Evolutionary conservation across 2,113 vertebrate genomes (phyloP).

Genomic region (Eulemur rufifrons): DNA sequence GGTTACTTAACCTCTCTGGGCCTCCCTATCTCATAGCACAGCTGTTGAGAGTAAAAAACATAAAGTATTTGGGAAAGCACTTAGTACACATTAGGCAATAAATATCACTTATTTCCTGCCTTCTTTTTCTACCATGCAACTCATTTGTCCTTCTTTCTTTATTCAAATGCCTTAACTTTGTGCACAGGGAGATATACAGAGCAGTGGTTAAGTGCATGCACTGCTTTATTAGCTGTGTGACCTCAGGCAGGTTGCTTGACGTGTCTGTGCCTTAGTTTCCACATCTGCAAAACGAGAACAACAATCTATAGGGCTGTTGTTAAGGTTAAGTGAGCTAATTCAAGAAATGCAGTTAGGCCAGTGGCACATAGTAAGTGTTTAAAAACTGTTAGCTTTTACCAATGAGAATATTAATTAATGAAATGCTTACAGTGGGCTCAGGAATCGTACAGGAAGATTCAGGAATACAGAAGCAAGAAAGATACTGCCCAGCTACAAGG

Average conservation of each 20-base stretch:
- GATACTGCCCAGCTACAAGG: neutral
- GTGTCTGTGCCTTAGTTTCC: neutral
- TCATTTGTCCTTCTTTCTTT: neutral
- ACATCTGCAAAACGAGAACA: neutral
- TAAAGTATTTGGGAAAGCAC: neutral
- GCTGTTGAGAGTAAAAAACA: neutral
- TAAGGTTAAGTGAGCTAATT: neutral
- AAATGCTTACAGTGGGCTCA: neutral
- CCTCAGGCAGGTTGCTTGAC: neutral
- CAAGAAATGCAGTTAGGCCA: neutral
- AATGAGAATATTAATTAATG: neutral
- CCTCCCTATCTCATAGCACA: neutral
- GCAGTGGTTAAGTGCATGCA: fast-evolving
- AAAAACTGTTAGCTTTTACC: neutral
- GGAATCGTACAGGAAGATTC: neutral
- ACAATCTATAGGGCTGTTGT: neutral
- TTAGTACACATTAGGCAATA: neutral
- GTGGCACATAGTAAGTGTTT: neutral
- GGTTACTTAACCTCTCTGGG: neutral
- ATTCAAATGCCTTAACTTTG: neutral
- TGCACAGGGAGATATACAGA: neutral
- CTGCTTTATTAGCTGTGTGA: neutral
- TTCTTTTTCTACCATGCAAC: neutral
- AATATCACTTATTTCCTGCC: neutral
- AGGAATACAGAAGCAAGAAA: neutral